Evolutionary conservation across 2,113 vertebrate species (phyloP).

Genomic region (Larimichthys crocea): DNA sequence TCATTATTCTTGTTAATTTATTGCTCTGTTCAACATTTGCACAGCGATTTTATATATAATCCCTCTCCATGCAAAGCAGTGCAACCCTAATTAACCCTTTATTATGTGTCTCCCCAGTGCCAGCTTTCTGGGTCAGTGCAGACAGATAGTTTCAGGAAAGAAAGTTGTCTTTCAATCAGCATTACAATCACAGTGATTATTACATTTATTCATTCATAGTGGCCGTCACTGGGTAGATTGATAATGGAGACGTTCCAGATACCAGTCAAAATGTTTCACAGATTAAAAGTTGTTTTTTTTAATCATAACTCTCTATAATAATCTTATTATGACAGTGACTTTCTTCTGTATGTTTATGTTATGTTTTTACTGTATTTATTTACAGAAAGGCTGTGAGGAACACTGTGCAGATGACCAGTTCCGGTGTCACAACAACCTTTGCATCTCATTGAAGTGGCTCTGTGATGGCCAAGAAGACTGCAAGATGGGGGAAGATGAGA

Average conservation of each 20-base stretch:
- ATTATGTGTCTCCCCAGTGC: conserved; percentile 37
- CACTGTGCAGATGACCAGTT: conserved; percentile 95
- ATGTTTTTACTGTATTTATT: conserved; percentile 16
- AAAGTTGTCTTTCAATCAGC: conserved; percentile 32
- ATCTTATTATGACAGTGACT: neutral
- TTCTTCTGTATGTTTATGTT: neutral
- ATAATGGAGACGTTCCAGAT: neutral
- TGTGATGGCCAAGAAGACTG: conserved; percentile 98
- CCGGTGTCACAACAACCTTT: conserved; percentile 93
- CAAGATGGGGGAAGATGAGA: conserved; percentile 95
- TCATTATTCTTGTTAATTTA: conserved; percentile 67
- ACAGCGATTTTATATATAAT: conserved; percentile 52
- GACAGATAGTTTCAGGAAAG: conserved; percentile 34
- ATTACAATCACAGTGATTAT: neutral
- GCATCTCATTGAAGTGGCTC: conserved; percentile 93
- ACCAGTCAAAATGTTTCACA: neutral
- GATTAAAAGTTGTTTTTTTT: neutral
- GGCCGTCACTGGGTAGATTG: neutral
- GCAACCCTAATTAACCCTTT: conserved; percentile 63
- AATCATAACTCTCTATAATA: neutral
- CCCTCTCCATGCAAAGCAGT: conserved; percentile 30
- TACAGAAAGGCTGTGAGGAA: conserved; percentile 93
- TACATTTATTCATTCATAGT: neutral
- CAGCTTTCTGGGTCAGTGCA: conserved; percentile 44
- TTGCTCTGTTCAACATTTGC: conserved; percentile 60